phyloP scores from a whole-genome alignment of 2,797 vertebrate genomes.

The Hypotaenidia philippensis region DNA sequence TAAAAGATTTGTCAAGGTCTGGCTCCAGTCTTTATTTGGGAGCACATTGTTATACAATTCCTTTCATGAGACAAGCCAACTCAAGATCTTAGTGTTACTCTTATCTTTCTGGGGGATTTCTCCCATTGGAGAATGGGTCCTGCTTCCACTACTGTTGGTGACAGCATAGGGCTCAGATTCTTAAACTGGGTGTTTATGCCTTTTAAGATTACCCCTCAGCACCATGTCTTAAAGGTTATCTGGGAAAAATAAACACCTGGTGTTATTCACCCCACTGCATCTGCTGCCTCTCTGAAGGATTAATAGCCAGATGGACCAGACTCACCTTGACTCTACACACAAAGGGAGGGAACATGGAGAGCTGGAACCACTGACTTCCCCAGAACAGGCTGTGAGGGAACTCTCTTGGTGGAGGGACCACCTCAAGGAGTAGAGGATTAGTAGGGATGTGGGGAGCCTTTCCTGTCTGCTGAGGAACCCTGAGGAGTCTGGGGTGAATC shows the following conservation, averaged over 20 bases:
- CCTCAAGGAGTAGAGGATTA: too few relatives aligned
- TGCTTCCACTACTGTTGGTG: not conserved
- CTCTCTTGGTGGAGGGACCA: not conserved
- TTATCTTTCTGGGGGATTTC: not conserved
- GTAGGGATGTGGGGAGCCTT: too few relatives aligned
- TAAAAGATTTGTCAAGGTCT: not conserved
- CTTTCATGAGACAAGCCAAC: not conserved
- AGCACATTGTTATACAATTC: not conserved
- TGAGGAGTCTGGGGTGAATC: too few relatives aligned
- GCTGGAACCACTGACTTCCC: not conserved
- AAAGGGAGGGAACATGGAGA: not conserved
- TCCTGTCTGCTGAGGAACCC: too few relatives aligned
- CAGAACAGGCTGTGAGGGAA: constrained; percentile 6
- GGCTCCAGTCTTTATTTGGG: not conserved
- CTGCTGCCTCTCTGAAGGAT: not conserved
- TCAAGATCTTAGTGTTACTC: not conserved
- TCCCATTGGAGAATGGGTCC: not conserved
- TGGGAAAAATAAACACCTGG: not conserved
- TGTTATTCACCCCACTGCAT: not conserved
- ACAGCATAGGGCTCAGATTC: not conserved
- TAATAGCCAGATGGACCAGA: not conserved
- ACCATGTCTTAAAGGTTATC: not conserved
- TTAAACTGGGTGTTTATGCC: not conserved
- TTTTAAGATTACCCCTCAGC: not conserved
- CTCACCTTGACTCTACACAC: not conserved